Evolutionary conservation across 1,140 invertebrate species (phyloP), one percentile per base, ranked within the genome.

Genomic region (Lordiphosa mommai): DNA sequence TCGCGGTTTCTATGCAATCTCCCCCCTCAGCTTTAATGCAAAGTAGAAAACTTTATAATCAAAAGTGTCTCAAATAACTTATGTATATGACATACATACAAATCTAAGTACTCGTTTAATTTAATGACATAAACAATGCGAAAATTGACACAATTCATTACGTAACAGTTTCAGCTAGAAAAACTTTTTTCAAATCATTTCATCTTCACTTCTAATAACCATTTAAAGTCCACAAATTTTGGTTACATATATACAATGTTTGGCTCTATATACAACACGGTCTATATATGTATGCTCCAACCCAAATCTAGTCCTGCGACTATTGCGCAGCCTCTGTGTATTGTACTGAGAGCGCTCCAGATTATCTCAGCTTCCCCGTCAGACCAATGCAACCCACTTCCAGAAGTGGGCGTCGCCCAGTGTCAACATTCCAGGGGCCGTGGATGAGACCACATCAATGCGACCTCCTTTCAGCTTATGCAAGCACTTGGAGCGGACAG

Each of bases 321-420:
- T 23, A 72, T 13, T 80, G 74, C 74, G 74, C 74, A 80, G 71
- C 27, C 61, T 74, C 76, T 10, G 14, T 10, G 14, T 49, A 44
- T 10, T 27, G 8, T 13, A 12, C 10, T 32, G 38, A 55, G 66
- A 46, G 37, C n/a, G 34, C 4, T 33, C 30, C 17, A 57, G 69
- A 59, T 67, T 79, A 72, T 58, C 69, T 72, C 29, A 51, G 33
- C 38, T 67, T 66, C 61, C 72, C 56, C 49, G 12, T 7, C 9
- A 33, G 16, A 29, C 13, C 47, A 47, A 64, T 53, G 60, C 37
- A 50, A 44, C 49, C 53, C 61, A 64, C 53, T 50, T 14, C 14
- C 23, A 30, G 6, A n/a, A 17, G 56, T 30, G 60, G 74, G 76
- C 76, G 74, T 74, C 48, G 43, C 51, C 70, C 69, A 63, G 59